Percentiles rank a stretch among this genome's conserved stretches.
These are phyloP conservation scores for Sebastes iracundus DNA, from an alignment of 2,797 vertebrate species.

Conservation along the genomic window DNA sequence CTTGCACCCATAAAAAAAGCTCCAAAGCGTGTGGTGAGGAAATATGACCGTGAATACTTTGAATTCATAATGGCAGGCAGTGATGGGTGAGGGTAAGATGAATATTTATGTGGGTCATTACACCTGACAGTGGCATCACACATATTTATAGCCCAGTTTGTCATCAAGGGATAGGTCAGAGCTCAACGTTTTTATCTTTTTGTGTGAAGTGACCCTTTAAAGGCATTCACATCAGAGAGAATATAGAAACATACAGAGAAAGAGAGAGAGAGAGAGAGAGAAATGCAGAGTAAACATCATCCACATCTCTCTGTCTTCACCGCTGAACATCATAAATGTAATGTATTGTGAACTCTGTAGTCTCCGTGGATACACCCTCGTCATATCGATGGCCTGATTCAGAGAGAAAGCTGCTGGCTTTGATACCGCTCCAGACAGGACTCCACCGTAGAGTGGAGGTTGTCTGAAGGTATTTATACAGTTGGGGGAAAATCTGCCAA, in stretches of 20 bases:
- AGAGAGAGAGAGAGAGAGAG: background rate
- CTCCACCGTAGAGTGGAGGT: slow-evolving; percentile 32
- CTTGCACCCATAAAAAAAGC: too few species aligned
- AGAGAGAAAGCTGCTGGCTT: slow-evolving; percentile 29
- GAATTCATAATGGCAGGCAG: too few species aligned
- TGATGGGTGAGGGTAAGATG: too few species aligned
- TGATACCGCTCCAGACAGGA: background rate
- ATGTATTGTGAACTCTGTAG: background rate
- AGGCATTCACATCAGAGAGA: background rate
- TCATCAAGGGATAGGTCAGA: too few species aligned
- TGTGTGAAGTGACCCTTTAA: too few species aligned
- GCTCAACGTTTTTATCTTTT: too few species aligned
- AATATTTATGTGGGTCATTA: too few species aligned
- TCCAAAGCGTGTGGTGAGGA: too few species aligned
- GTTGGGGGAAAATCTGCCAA: slow-evolving; percentile 44
- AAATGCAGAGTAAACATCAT: background rate
- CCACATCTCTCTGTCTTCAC: background rate
- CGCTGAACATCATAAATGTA: slow-evolving; percentile 25
- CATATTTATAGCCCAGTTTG: too few species aligned
- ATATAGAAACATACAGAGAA: background rate
- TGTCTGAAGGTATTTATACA: slow-evolving; percentile 64
- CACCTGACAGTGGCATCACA: too few species aligned
- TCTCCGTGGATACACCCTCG: background rate
- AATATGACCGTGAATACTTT: too few species aligned
- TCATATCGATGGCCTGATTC: slow-evolving; percentile 20